phyloP scores from a whole-genome alignment of 2,113 vertebrate genomes.

The Datnioides undecimradiatus region DNA sequence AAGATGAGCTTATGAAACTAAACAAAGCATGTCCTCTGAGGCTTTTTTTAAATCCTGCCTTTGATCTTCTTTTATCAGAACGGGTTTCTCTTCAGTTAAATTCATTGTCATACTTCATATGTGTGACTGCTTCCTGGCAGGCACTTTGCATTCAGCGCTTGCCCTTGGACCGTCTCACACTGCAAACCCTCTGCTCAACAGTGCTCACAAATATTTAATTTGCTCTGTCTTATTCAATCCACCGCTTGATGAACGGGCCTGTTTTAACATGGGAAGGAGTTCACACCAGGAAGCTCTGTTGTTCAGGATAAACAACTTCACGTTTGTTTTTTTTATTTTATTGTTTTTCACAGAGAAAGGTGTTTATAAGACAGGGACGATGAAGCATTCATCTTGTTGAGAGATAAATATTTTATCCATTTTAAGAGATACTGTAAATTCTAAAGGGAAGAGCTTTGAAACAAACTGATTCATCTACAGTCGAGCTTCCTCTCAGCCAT shows the following conservation, averaged over 20 bases:
- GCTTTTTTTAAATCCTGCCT: constrained; percentile 63
- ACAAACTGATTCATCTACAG: constrained; percentile 21
- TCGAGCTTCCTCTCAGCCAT: not conserved
- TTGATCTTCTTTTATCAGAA: constrained; percentile 69
- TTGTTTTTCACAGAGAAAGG: constrained; percentile 30
- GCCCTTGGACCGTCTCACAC: constrained; percentile 61
- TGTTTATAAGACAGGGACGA: constrained; percentile 14
- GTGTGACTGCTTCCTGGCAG: constrained; percentile 69
- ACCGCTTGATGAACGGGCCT: constrained; percentile 44
- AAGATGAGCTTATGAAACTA: constrained; percentile 72
- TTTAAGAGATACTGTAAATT: constrained; percentile 32
- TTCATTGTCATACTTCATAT: constrained; percentile 70
- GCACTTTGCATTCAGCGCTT: constrained; percentile 56
- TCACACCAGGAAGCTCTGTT: constrained; percentile 41
- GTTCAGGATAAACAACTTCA: constrained; percentile 49
- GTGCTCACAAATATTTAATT: constrained; percentile 71
- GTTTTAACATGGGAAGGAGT: constrained; percentile 33
- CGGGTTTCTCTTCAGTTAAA: constrained; percentile 53
- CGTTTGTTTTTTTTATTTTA: constrained; percentile 31
- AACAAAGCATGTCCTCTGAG: constrained; percentile 74
- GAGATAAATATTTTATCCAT: constrained; percentile 52
- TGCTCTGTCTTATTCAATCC: constrained; percentile 61
- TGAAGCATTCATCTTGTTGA: constrained; percentile 20
- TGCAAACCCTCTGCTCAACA: constrained; percentile 56
- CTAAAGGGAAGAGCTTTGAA: constrained; percentile 23